Evolutionary conservation across 1,140 invertebrate genomes (phyloP).

Genomic region (Cyclargus thomasi): DNA sequence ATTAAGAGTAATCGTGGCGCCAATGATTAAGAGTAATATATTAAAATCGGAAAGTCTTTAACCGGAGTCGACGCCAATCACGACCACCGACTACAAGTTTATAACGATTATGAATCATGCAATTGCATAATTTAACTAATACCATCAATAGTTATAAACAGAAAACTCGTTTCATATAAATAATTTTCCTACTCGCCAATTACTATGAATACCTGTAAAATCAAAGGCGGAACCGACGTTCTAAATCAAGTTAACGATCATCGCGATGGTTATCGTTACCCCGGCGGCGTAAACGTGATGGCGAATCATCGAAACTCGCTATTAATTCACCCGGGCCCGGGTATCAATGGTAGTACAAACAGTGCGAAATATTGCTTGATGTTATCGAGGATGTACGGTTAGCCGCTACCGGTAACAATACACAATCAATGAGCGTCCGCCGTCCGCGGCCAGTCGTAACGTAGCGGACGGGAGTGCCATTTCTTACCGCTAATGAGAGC

Average conservation of each 20-base stretch:
- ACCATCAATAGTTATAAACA: neutral
- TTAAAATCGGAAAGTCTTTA: neutral
- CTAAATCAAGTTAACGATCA: conserved; percentile 44
- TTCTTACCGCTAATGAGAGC: conserved; percentile 57
- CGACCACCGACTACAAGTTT: neutral
- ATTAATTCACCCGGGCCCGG: conserved; percentile 40
- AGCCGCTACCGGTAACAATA: conserved; percentile 40
- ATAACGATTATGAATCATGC: conserved; percentile 1
- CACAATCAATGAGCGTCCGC: conserved; percentile 52
- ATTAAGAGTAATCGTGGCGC: too few species aligned
- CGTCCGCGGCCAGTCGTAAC: conserved; percentile 38
- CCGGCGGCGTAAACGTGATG: conserved; percentile 39
- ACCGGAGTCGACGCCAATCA: neutral
- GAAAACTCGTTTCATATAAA: neutral
- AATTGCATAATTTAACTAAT: conserved; percentile 4
- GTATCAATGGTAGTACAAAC: conserved; percentile 30
- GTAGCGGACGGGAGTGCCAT: conserved; percentile 44
- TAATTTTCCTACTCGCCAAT: neutral
- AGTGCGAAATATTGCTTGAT: conserved; percentile 34
- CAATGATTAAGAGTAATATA: neutral
- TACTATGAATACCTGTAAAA: conserved; percentile 9
- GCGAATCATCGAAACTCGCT: conserved; percentile 45
- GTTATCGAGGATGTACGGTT: conserved; percentile 29
- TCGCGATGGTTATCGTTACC: conserved; percentile 43
- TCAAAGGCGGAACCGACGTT: conserved; percentile 14